A percentile compares a stretch with the other conserved stretches of the same genome.
Evolutionary conservation across 1,140 invertebrate genomes (phyloP).

Genomic region (Rhopalosiphum padi): DNA sequence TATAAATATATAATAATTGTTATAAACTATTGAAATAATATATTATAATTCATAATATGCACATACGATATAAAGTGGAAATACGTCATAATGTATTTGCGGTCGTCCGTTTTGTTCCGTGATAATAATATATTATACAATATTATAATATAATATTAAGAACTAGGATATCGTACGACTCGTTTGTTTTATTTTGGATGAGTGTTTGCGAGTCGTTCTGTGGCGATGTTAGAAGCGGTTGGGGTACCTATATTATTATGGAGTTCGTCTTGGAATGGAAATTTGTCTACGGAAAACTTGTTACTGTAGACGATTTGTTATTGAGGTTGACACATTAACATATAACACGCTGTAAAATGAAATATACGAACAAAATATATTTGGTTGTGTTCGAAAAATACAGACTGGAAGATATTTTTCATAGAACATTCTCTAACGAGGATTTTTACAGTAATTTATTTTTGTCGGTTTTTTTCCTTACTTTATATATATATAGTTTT

Average conservation of each 20-base stretch:
- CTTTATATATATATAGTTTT: neutral
- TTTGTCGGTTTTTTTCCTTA: neutral
- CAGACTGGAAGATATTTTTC: slow-evolving; percentile 20
- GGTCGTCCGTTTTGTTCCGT: too few relatives aligned
- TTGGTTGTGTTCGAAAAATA: neutral
- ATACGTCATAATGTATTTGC: too few relatives aligned
- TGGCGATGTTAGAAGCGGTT: neutral
- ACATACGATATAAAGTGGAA: too few relatives aligned
- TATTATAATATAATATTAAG: neutral
- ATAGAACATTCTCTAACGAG: neutral
- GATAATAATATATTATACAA: too few relatives aligned
- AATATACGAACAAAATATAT: neutral
- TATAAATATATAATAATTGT: too few relatives aligned
- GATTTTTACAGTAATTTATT: slow-evolving; percentile 15
- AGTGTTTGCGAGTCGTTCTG: neutral
- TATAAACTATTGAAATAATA: too few relatives aligned
- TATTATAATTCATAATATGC: too few relatives aligned
- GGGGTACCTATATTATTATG: neutral
- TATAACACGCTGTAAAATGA: slow-evolving; percentile 24
- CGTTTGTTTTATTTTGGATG: neutral
- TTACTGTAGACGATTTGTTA: slow-evolving; percentile 24
- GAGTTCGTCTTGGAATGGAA: neutral
- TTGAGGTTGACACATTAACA: slow-evolving; percentile 43
- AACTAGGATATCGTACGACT: neutral
- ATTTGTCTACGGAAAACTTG: neutral